A percentile compares a stretch with the other conserved stretches of the same genome.
Evolutionary conservation across 2,888 invertebrate species (phyloP).

Genomic region (Eupithecia vulgata): DNA sequence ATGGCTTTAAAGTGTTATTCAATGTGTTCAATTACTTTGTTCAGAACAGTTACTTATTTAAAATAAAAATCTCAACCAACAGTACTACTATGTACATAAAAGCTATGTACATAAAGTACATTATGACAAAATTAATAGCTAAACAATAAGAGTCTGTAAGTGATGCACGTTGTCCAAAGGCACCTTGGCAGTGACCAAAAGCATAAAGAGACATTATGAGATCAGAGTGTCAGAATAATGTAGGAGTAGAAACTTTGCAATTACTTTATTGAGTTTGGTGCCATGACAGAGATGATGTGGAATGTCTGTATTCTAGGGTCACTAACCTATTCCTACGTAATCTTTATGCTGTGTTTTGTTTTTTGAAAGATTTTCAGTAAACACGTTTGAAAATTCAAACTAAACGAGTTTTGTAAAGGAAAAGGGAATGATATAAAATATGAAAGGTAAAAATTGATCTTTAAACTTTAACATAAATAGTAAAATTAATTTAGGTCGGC

Average conservation of each 20-base stretch:
- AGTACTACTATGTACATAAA: background rate
- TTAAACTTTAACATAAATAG: background rate
- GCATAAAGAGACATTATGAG: conserved; percentile 24
- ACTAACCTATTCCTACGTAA: background rate
- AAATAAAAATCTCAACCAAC: background rate
- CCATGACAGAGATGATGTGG: conserved; percentile 13
- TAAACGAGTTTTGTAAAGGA: background rate
- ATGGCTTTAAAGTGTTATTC: too few species aligned
- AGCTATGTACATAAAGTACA: background rate
- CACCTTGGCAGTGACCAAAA: conserved; percentile 25
- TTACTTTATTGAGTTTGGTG: conserved; percentile 35
- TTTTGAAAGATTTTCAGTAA: background rate
- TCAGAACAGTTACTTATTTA: too few species aligned
- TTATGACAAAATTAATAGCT: background rate
- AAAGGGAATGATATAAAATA: background rate
- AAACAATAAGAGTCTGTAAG: conserved; percentile 5
- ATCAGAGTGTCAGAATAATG: conserved; percentile 13
- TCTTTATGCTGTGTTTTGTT: background rate
- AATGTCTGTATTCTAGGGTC: conserved; percentile 7
- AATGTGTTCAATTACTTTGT: too few species aligned
- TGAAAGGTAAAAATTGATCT: background rate
- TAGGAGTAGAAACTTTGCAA: conserved; percentile 35
- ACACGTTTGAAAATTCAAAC: background rate
- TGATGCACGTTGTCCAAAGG: conserved; percentile 31
- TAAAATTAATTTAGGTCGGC: background rate